Evolutionary conservation across 1,140 invertebrate species (phyloP), one percentile per base, ranked within the genome.

Genomic region (Drosophila guanche): DNA sequence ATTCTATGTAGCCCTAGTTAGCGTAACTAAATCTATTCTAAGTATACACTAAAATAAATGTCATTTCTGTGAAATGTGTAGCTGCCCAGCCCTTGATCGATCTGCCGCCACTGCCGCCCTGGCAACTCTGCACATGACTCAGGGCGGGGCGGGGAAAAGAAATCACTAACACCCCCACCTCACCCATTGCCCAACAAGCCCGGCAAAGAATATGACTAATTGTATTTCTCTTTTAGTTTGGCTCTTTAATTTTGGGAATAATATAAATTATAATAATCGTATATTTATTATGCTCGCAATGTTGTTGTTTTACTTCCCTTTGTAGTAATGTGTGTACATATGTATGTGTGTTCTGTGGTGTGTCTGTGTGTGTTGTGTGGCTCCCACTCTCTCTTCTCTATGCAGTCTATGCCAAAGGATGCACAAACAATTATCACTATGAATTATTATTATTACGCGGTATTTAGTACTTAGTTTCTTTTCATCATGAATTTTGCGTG

Each of bases 221-320:
- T 54, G n/a, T 55, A 42, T 22, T 55, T 45, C 10, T 29, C 46
- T 57, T 59, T 81, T 78, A 76, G 78, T 85, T 37, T 88, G 84
- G 83, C 79, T 83, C 79, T 88, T 88, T 88, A 88, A 88, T 88
- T 77, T 88, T 88, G 84, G 83, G 83, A 88, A 89, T 88, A 88
- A 88, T 88, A 88, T 83, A 89, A 88, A 89, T 89, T 83, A 88
- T 88, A 88, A 89, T 88, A 88, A 86, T 86, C 65, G 76, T 83
- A 79, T 86, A 88, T 62, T 83, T 84, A 88, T 88, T 86, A 86
- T 88, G 75, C 67, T 79, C 65, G 75, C 85, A 88, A 81, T 81
- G 78, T 77, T 85, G 80, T 85, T 85, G 68, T 77, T 86, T 88
- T 76, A 83, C 75, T 88, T 89, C 84, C 84, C 84, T 68, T 54